These are phyloP conservation scores for Ormyrus rosae DNA, from an alignment of 2,888 invertebrate species.

Conservation along the genomic window DNA sequence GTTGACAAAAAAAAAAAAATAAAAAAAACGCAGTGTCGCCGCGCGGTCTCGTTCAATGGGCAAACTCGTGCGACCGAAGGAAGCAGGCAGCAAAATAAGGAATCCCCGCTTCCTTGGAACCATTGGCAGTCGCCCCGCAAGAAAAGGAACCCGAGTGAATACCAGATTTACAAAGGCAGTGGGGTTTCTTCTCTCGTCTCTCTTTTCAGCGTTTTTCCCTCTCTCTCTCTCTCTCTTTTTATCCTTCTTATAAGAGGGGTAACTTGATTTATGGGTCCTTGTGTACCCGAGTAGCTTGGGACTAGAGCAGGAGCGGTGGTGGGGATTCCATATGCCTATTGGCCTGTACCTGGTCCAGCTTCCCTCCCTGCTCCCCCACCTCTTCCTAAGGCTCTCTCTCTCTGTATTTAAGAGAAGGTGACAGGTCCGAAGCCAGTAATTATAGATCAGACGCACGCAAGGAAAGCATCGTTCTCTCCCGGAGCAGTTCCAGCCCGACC, in stretches of 20 bases:
- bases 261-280: constrained; percentile 47
- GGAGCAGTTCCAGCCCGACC: neutral
- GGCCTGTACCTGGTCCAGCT: neutral
- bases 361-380: constrained; percentile 23
- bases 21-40: constrained; percentile 47
- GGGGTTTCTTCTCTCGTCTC: constrained; percentile 22
- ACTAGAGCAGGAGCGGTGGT: neutral
- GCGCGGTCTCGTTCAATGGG: constrained; percentile 35
- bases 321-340: constrained; percentile 43
- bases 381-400: constrained; percentile 38
- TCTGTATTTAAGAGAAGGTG: constrained; percentile 74
- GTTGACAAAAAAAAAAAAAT: constrained; percentile 45
- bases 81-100: neutral
- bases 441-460: constrained; percentile 70
- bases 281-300: neutral
- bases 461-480: constrained; percentile 56
- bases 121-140: neutral
- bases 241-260: constrained; percentile 10
- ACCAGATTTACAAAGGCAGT: no score
- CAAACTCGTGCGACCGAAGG: neutral
- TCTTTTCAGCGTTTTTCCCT: constrained; percentile 5
- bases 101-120: no score
- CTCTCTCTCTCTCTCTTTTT: constrained; percentile 14
- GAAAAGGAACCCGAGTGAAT: constrained; percentile 26
- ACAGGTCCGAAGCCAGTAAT: constrained; percentile 73